These are phyloP conservation scores for Sclerodermus sp. DNA, from an alignment of 2,888 invertebrate genomes.

Conservation along the genomic window DNA sequence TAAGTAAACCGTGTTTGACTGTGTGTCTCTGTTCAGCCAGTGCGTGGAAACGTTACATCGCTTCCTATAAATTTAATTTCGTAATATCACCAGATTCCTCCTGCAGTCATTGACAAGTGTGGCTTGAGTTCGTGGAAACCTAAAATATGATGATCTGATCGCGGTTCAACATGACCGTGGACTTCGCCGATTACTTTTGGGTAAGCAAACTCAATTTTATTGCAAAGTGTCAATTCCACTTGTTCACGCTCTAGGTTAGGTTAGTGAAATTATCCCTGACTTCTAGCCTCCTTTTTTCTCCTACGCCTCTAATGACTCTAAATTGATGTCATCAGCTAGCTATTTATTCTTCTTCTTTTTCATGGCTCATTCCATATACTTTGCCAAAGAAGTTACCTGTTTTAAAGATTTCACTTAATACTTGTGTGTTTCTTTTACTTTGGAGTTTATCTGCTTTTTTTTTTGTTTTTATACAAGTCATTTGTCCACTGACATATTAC, in stretches of 20 bases:
- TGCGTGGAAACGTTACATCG: too few species aligned
- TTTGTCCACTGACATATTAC: too few species aligned
- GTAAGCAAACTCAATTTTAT: conserved; percentile 48
- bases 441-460: too few species aligned
- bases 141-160: conserved; percentile 48
- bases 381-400: too few species aligned
- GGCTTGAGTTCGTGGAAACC: conserved; percentile 24
- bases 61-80: too few species aligned
- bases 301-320: neutral
- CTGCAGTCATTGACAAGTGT: conserved; percentile 24
- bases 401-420: too few species aligned
- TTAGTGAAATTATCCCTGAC: too few species aligned
- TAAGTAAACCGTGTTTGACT: too few species aligned
- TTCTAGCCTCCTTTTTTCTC: neutral
- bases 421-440: too few species aligned
- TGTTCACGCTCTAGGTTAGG: neutral
- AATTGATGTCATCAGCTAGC: neutral
- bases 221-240: neutral
- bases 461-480: too few species aligned
- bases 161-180: conserved; percentile 61
- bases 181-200: conserved; percentile 66
- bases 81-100: too few species aligned
- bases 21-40: too few species aligned
- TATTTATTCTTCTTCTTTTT: neutral
- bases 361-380: neutral